phyloP scores from a whole-genome alignment of 2,113 vertebrate genomes.

The Nannobrachium achirus region DNA sequence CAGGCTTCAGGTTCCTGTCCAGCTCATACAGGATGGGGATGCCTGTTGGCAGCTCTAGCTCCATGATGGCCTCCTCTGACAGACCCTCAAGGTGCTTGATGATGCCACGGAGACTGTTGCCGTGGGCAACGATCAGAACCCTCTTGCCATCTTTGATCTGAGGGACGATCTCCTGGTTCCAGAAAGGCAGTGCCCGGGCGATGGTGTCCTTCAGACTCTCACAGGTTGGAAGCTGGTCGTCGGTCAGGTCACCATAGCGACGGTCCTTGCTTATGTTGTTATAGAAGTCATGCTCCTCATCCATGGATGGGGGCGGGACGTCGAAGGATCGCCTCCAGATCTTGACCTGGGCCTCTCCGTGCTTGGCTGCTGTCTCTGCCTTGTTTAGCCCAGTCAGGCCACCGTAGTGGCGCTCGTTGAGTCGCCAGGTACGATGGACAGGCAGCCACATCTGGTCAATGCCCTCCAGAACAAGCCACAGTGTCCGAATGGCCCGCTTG shows the following conservation, averaged over 20 bases:
- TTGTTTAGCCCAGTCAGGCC: too few relatives aligned
- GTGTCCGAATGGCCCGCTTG: constrained; percentile 83
- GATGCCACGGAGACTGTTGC: constrained; percentile 84
- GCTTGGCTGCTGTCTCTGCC: constrained; percentile 82
- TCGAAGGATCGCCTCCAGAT: constrained; percentile 85
- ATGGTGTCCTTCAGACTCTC: too few relatives aligned
- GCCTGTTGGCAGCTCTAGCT: constrained; percentile 89
- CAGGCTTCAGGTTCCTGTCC: constrained; percentile 89
- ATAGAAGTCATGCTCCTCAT: constrained; percentile 81
- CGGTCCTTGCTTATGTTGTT: constrained; percentile 79
- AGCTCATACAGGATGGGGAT: constrained; percentile 90
- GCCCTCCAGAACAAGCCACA: constrained; percentile 83
- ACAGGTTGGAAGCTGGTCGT: constrained; percentile 77
- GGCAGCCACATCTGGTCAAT: constrained; percentile 88
- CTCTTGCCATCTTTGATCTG: constrained; percentile 83
- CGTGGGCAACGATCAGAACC: constrained; percentile 84
- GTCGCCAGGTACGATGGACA: constrained; percentile 81
- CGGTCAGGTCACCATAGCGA: constrained; percentile 72
- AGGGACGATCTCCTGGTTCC: constrained; percentile 82
- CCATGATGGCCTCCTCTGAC: constrained; percentile 90
- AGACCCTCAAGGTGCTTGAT: constrained; percentile 86
- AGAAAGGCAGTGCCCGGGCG: constrained; percentile 83
- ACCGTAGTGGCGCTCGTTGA: constrained; percentile 86
- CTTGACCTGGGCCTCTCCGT: constrained; percentile 85
- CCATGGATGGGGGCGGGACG: constrained; percentile 80